Evolutionary conservation across 2,113 vertebrate genomes (phyloP).

Genomic region (Hippocampus abdominalis): DNA sequence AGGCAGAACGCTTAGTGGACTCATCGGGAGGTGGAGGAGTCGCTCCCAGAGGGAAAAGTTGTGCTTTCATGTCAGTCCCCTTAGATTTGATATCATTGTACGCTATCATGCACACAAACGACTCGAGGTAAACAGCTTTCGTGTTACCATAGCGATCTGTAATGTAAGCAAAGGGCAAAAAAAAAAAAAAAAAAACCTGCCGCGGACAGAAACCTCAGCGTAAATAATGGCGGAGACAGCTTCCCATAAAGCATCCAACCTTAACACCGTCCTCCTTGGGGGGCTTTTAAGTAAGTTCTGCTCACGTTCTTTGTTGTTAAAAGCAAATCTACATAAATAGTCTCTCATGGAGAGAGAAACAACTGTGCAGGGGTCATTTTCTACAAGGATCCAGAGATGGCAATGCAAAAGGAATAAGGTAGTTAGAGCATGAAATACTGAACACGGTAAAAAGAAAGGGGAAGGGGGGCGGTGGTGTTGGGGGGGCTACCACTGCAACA

Average conservation of each 20-base stretch:
- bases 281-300: conserved; percentile 11
- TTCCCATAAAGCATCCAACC: conserved; percentile 46
- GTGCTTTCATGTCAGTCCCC: conserved; percentile 75
- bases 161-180: conserved; percentile 62
- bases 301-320: conserved; percentile 44
- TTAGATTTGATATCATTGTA: conserved; percentile 73
- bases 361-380: conserved; percentile 72
- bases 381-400: conserved; percentile 71
- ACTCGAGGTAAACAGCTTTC: conserved; percentile 74
- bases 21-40: conserved; percentile 55
- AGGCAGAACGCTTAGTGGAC: conserved; percentile 67
- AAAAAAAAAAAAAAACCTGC: conserved; percentile 40
- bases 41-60: conserved; percentile 64
- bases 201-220: conserved; percentile 52
- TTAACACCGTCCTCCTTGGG: conserved; percentile 36
- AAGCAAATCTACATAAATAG: conserved; percentile 66
- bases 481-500: conserved; percentile 73
- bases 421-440: conserved; percentile 79
- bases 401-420: conserved; percentile 76
- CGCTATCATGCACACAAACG: conserved; percentile 74
- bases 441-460: conserved; percentile 76
- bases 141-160: conserved; percentile 75
- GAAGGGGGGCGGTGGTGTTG: too few species aligned
- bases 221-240: conserved; percentile 60
- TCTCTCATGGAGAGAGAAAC: conserved; percentile 72